Conservation (phyloP, 2,888 invertebrate genomes). For the Eupithecia vulgata region DNA sequence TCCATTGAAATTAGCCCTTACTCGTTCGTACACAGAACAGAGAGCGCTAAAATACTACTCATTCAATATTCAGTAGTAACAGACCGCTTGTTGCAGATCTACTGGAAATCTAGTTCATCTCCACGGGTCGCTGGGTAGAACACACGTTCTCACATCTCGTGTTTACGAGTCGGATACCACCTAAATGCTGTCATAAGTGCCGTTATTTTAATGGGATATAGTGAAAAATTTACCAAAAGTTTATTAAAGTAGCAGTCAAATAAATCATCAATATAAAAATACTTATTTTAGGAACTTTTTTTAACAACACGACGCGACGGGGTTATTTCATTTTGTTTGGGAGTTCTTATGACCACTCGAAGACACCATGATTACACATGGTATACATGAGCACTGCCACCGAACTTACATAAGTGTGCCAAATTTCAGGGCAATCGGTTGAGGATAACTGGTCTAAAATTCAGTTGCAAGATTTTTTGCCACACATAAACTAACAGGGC, state of each 20-base stretch:
- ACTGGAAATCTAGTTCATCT: conserved; percentile 73
- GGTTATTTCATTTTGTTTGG: no score
- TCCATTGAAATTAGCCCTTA: neutral
- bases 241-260: neutral
- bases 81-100: conserved; percentile 53
- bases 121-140: conserved; percentile 63
- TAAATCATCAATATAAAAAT: neutral
- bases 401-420: no score
- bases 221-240: neutral
- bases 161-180: neutral
- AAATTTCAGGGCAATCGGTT: no score
- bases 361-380: no score
- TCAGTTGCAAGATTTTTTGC: no score
- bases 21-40: neutral
- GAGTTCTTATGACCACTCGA: no score
- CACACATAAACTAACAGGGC: no score
- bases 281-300: no score
- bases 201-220: neutral
- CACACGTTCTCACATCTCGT: conserved; percentile 6
- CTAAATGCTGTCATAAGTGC: neutral
- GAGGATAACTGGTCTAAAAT: no score
- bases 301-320: no score
- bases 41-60: conserved; percentile 16
- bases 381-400: no score
- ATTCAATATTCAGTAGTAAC: conserved; percentile 15